Base-by-base conservation (phyloP, 2,888 invertebrate genomes). In the Caradrina clavipalpis region DNA sequence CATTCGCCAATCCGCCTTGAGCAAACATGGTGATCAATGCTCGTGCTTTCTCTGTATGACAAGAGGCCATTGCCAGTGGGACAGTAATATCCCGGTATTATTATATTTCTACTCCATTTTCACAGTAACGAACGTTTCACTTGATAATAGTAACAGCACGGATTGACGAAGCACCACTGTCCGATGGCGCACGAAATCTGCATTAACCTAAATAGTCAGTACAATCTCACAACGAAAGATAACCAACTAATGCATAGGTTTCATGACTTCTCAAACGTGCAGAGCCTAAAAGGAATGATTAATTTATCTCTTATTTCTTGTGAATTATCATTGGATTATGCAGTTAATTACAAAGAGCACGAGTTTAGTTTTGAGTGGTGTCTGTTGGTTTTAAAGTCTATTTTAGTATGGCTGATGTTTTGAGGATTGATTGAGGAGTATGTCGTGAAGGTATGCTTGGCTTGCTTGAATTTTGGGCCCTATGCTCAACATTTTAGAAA, bases 141-240 rank as follows among this genome's bases (percentile, higher is more conserved):
- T 35, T 35, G 7, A n/a, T 67, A 35, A 61, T 39, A 53, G 57
- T 73, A 50, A 59, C 21, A 54, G 45, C 51, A 61, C 47, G 50
- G 22, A 56, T 22, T 68, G 80, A 54, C 45, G 63, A 26, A 62
- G 62, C 21, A n/a, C 60, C 61, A 21, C 21, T 15, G 19, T 26
- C 22, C 58, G 26, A 59, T 45, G 77, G 63, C 61, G 73, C 82
- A 82, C 82, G 82, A 84, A 69, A 56, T 65, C 10, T 13, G 47
- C 84, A 82, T 83, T 82, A 82, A 75, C 84, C 84, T 76, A 75
- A 50, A 63, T 71, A 15, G 19, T 49, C 45, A 47, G 31, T 68
- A 8, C 17, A 71, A 66, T 67, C 50, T 51, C 64, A 68, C 73
- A 73, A 49, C 42, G 67, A 47, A 11, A 78, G 78, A 83, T 81